Evolutionary conservation across 2,797 vertebrate species (phyloP).

Genomic region (Lophotriccus pileatus): DNA sequence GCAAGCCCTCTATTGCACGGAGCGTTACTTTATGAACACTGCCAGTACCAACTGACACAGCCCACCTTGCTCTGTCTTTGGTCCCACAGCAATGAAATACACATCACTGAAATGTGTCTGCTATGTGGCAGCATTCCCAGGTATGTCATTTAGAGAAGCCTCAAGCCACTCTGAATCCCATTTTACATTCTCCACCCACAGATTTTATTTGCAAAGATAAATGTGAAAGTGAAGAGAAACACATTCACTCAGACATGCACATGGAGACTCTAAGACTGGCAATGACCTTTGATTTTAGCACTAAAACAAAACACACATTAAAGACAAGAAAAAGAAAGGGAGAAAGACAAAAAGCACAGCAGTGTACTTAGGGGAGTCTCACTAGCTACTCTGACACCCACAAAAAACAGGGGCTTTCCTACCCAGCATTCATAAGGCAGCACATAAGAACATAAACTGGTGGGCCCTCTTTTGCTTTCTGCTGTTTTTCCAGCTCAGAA

Average conservation of each 20-base stretch:
- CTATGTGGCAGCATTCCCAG: neutral
- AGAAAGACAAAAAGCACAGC: neutral
- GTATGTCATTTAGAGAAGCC: neutral
- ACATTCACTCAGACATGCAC: neutral
- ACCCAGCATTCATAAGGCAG: fast-evolving
- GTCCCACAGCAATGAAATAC: neutral
- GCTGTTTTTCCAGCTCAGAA: neutral
- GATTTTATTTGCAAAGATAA: neutral
- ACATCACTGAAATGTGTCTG: neutral
- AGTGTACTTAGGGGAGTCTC: neutral
- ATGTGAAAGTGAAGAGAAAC: neutral
- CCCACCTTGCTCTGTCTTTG: neutral
- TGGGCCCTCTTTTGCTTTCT: neutral
- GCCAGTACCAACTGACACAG: neutral
- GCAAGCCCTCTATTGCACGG: neutral
- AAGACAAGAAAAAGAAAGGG: neutral
- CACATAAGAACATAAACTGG: neutral
- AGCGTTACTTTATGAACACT: neutral
- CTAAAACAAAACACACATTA: neutral
- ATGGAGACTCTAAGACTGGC: neutral
- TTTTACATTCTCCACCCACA: neutral
- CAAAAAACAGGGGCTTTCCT: neutral
- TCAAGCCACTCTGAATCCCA: neutral
- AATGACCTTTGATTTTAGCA: neutral
- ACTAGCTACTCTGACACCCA: neutral